These are phyloP conservation scores for Acleris literana DNA, from an alignment of 2,888 invertebrate species.

Conservation along the genomic window DNA sequence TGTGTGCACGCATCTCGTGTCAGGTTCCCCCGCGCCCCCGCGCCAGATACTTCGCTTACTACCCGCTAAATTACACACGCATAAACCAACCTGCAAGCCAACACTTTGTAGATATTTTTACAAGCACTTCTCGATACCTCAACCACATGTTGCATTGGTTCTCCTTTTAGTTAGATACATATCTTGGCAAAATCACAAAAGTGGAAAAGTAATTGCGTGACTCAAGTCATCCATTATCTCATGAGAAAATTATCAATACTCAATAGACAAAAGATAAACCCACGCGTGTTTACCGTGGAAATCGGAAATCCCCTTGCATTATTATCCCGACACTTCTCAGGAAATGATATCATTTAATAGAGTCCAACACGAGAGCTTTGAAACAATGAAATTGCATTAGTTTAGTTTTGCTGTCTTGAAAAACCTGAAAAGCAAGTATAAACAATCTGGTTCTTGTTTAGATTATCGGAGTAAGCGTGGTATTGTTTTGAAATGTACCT, in stretches of 20 bases:
- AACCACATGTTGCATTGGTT: neutral
- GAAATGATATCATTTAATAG: constrained; percentile 58
- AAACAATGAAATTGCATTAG: constrained; percentile 66
- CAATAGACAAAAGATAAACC: constrained; percentile 62
- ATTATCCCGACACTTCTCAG: constrained; percentile 69
- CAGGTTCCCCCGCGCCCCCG: constrained; percentile 52
- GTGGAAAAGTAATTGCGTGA: constrained; percentile 52
- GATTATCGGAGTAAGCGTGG: constrained; percentile 55
- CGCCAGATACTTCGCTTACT: constrained; percentile 64
- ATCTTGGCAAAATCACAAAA: constrained; percentile 15
- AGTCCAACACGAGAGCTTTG: constrained; percentile 46
- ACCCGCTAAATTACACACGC: constrained; percentile 24
- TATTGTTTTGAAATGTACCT: constrained; percentile 56
- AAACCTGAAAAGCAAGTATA: constrained; percentile 70
- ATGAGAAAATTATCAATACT: constrained; percentile 63
- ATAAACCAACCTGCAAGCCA: constrained; percentile 18
- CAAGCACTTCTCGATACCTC: neutral
- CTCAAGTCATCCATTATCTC: constrained; percentile 55
- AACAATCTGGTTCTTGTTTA: constrained; percentile 65
- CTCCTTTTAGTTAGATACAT: neutral
- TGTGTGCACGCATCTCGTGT: constrained; percentile 65
- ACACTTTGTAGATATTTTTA: constrained; percentile 3
- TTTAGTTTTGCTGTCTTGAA: constrained; percentile 63
- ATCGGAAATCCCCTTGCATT: constrained; percentile 76
- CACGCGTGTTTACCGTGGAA: constrained; percentile 60